Evolutionary conservation across 2,888 invertebrate species (phyloP).

Genomic region (Calephelis perditalis): DNA sequence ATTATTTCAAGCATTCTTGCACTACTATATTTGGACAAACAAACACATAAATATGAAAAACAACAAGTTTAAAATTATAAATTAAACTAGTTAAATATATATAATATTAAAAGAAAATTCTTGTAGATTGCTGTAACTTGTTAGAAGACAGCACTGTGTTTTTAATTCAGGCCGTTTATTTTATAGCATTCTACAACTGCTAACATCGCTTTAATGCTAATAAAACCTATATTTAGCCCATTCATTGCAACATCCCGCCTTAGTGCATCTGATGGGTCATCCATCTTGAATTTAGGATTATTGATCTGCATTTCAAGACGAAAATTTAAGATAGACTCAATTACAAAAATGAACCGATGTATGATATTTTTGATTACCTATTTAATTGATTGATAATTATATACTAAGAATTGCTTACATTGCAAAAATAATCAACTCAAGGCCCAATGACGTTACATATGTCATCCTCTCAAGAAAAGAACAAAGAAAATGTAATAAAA

Average conservation of each 20-base stretch:
- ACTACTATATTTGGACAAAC: no score
- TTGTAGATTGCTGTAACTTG: background rate
- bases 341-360: constrained; percentile 8
- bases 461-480: constrained; percentile 56
- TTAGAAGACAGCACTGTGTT: background rate
- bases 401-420: constrained; percentile 18
- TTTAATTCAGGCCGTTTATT: background rate
- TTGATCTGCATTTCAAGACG: constrained; percentile 45
- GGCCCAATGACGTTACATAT: constrained; percentile 64
- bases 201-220: background rate
- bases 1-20: no score
- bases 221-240: constrained; percentile 42
- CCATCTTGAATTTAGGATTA: constrained; percentile 64
- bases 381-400: background rate
- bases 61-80: no score
- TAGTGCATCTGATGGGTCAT: constrained; percentile 38
- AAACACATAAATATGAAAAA: no score
- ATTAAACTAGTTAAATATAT: no score
- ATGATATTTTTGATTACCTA: background rate
- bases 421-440: constrained; percentile 25
- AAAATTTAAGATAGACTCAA: constrained; percentile 13
- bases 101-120: no score
- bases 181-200: background rate
- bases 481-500: constrained; percentile 61
- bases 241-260: constrained; percentile 31